Percentiles rank a stretch among this genome's conserved stretches.
phyloP scores from a whole-genome alignment of 2,888 invertebrate genomes.

The Busseola fusca region DNA sequence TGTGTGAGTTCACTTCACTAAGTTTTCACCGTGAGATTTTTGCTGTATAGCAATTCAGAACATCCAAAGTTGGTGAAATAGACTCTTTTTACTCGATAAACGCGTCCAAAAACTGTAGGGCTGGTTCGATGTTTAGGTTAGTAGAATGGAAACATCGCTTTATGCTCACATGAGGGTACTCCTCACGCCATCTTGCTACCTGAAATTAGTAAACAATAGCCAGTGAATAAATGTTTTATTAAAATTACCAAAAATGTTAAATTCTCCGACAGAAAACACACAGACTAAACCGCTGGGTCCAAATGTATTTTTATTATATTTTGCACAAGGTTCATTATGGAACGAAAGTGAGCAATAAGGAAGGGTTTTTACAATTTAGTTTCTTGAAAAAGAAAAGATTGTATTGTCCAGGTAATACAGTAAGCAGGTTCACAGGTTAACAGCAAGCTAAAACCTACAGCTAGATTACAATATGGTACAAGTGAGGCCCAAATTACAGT shows the following conservation, averaged over 20 bases:
- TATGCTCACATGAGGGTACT: constrained; percentile 91
- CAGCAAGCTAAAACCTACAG: no score
- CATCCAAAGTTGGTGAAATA: background rate
- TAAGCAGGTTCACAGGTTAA: no score
- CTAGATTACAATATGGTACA: no score
- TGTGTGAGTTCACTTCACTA: background rate
- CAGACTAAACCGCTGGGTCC: background rate
- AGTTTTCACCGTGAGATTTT: background rate
- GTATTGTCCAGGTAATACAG: no score
- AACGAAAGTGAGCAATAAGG: background rate
- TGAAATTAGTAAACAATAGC: constrained; percentile 57
- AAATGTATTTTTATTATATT: no score
- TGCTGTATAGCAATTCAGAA: background rate
- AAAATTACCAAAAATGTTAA: background rate
- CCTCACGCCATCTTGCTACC: constrained; percentile 89
- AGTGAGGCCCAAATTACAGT: no score
- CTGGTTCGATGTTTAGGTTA: constrained; percentile 76
- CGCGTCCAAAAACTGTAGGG: constrained; percentile 78
- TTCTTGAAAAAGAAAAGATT: background rate
- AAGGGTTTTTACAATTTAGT: background rate
- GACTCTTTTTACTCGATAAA: constrained; percentile 71
- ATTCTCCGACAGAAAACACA: background rate
- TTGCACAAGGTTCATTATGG: background rate
- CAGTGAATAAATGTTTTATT: background rate
- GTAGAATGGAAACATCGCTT: constrained; percentile 90